Percentiles rank a stretch among this genome's conserved stretches.
phyloP scores from a whole-genome alignment of 1,140 invertebrate genomes.

The Xylocopa sonorina region DNA sequence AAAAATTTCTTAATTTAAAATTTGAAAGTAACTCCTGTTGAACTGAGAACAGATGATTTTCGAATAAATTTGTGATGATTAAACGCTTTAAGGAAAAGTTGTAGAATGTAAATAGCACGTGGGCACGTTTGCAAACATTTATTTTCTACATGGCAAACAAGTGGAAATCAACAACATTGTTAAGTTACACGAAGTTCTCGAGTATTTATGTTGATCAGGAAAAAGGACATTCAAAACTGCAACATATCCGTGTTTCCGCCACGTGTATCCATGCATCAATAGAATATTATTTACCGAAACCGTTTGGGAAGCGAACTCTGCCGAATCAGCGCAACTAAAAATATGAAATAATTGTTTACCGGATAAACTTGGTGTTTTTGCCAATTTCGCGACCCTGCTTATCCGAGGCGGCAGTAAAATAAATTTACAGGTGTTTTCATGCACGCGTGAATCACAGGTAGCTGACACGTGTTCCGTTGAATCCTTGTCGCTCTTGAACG shows the following conservation, averaged over 20 bases:
- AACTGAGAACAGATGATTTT: too few species aligned
- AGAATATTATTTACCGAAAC: conserved; percentile 21
- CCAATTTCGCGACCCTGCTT: not conserved
- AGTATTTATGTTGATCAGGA: too few species aligned
- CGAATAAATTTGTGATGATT: too few species aligned
- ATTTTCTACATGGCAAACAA: not conserved
- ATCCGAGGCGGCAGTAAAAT: too few species aligned
- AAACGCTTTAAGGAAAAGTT: too few species aligned
- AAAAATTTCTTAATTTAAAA: too few species aligned
- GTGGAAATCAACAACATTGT: not conserved
- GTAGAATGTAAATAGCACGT: not conserved
- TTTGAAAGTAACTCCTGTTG: too few species aligned
- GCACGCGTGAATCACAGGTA: not conserved
- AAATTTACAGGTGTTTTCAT: conserved; percentile 2
- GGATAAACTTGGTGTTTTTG: not conserved
- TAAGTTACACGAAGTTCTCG: too few species aligned
- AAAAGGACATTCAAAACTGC: not conserved
- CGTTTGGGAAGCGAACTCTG: not conserved
- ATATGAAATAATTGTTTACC: conserved; percentile 14
- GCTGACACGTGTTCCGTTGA: not conserved
- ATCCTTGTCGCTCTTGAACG: not conserved
- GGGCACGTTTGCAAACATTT: not conserved
- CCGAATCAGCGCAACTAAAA: conserved; percentile 17
- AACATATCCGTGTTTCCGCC: too few species aligned
- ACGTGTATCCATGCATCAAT: conserved; percentile 11